Percentiles rank a stretch among this genome's conserved stretches.
Conservation (phyloP, 1,140 invertebrate species). For the Saccostrea echinata region DNA sequence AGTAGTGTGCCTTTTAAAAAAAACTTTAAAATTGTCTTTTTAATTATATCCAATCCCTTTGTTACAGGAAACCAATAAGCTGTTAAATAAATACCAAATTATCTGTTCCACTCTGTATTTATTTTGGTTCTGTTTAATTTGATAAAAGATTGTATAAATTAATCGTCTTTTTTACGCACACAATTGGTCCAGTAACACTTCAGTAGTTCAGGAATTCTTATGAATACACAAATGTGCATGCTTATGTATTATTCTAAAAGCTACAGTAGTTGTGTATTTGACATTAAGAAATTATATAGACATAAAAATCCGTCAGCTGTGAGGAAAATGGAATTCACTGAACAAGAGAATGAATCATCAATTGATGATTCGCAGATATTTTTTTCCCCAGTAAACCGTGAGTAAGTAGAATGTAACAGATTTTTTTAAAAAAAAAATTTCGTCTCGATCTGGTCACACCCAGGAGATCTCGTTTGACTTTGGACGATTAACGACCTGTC, state of each 20-base stretch:
- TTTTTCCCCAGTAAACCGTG: not conserved
- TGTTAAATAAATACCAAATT: slow-evolving; percentile 8
- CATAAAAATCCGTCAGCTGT: too few species aligned
- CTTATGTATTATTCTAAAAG: too few species aligned
- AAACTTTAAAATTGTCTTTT: not conserved
- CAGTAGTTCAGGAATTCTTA: too few species aligned
- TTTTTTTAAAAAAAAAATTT: not conserved
- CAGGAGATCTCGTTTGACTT: not conserved
- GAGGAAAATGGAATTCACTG: too few species aligned
- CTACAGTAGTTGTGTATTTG: too few species aligned
- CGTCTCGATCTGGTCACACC: not conserved
- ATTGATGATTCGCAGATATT: not conserved
- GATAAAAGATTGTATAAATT: not conserved
- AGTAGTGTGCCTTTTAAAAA: not conserved
- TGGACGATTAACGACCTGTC: not conserved
- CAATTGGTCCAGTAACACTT: too few species aligned
- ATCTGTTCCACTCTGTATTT: not conserved
- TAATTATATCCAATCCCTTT: slow-evolving; percentile 15
- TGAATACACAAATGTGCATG: too few species aligned
- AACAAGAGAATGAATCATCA: not conserved
- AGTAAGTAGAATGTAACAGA: slow-evolving; percentile 22
- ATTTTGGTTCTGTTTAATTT: not conserved
- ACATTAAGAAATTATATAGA: too few species aligned
- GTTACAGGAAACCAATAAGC: not conserved
- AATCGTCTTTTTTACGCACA: not conserved